These are phyloP conservation scores for Mesoclemmys tuberculata DNA, from an alignment of 2,113 vertebrate genomes.

Conservation along the genomic window DNA sequence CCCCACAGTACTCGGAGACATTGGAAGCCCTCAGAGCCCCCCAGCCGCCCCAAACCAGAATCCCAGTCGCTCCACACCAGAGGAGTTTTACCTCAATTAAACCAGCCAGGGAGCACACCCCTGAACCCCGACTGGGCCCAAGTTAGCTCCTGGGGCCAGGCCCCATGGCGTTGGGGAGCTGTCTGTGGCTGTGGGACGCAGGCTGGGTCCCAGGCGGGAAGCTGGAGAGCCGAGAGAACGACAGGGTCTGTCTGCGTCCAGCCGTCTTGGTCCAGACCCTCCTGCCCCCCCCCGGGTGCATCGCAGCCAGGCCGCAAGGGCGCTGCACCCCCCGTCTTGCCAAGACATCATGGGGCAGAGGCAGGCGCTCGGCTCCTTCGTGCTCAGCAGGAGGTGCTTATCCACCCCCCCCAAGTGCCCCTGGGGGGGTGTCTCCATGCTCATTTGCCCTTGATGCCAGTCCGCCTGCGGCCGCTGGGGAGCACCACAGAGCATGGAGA, in stretches of 20 bases:
- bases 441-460: not conserved
- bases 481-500: not conserved
- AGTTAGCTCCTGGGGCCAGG: not conserved
- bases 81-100: not conserved
- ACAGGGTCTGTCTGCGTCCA: not conserved
- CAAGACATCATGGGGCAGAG: not conserved
- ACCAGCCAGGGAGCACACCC: not conserved
- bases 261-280: not conserved
- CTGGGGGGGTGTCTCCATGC: not conserved
- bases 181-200: not conserved
- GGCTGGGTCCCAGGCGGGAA: not conserved
- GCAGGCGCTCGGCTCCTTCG: not conserved
- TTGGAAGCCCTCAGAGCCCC: not conserved
- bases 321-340: not conserved
- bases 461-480: not conserved
- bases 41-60: no score
- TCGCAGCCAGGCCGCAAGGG: not conserved
- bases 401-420: not conserved
- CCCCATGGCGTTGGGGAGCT: not conserved
- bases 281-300: not conserved
- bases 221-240: not conserved
- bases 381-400: no score
- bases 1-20: no score
- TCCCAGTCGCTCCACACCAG: not conserved
- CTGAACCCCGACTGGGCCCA: not conserved